Evolutionary conservation across 1,140 invertebrate genomes (phyloP).

Genomic region (Formica selysi): DNA sequence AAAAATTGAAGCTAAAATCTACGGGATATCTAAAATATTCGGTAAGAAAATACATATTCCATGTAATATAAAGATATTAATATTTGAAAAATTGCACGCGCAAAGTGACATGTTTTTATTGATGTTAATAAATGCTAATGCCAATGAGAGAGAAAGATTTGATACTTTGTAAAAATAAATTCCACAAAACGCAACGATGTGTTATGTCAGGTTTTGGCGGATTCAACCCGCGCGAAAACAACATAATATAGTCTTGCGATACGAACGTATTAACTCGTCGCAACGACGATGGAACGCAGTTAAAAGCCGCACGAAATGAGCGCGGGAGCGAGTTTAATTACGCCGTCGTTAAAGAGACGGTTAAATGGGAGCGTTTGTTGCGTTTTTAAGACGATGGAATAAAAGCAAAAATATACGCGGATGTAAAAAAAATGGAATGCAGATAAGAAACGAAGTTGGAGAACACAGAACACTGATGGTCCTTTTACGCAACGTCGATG

Average conservation of each 20-base stretch:
- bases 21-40: not conserved
- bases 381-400: slow-evolving; percentile 28
- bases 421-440: not conserved
- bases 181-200: not conserved
- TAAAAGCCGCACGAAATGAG: slow-evolving; percentile 27
- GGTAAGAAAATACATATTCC: not conserved
- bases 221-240: not conserved
- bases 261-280: slow-evolving; percentile 29
- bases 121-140: not conserved
- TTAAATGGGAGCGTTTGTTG: slow-evolving; percentile 50
- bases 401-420: not conserved
- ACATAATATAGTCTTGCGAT: slow-evolving; percentile 8
- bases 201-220: not conserved
- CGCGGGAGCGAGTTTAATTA: slow-evolving; percentile 52
- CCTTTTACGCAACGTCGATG: not conserved
- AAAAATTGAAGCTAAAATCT: not conserved
- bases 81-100: not conserved
- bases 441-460: slow-evolving; percentile 3
- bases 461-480: slow-evolving; percentile 16
- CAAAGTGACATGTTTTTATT: not conserved
- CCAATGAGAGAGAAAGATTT: not conserved
- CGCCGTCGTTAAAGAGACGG: slow-evolving; percentile 40
- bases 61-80: not conserved
- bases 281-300: slow-evolving; percentile 5
- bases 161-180: not conserved